phyloP scores from a whole-genome alignment of 1,140 invertebrate species.

The Acromyrmex heyeri region DNA sequence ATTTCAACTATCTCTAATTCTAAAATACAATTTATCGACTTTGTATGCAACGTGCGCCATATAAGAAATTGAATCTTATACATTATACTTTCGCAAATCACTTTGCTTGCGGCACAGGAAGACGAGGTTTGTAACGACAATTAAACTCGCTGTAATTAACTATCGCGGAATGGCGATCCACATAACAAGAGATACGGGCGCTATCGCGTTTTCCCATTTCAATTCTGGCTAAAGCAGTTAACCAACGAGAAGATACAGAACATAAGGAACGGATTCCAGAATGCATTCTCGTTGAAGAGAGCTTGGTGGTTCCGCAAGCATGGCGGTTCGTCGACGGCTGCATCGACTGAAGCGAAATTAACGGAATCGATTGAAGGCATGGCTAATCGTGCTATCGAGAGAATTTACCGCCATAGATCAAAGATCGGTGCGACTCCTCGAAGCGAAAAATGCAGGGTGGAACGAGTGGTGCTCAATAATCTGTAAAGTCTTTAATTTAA shows the following conservation, averaged over 20 bases:
- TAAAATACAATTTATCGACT: not conserved
- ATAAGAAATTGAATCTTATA: not conserved
- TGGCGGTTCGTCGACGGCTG: not conserved
- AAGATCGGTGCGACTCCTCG: slow-evolving; percentile 32
- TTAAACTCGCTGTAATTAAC: slow-evolving; percentile 22
- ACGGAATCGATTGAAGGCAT: not conserved
- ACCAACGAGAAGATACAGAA: not conserved
- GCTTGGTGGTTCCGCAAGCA: not conserved
- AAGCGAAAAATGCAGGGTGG: slow-evolving; percentile 43
- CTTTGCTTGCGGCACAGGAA: not conserved
- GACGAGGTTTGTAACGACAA: not conserved
- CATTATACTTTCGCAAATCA: slow-evolving; percentile 15
- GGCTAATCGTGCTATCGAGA: slow-evolving; percentile 7
- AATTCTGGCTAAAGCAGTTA: slow-evolving; percentile 2
- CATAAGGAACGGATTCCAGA: not conserved
- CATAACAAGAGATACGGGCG: slow-evolving; percentile 5
- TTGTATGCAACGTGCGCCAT: not conserved
- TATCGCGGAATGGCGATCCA: slow-evolving; percentile 5
- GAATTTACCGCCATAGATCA: slow-evolving; percentile 55
- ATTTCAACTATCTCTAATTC: not conserved
- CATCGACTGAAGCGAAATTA: not conserved
- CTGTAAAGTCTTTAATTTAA: slow-evolving; percentile 71
- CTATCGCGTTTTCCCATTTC: not conserved
- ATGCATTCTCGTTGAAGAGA: slow-evolving; percentile 2
- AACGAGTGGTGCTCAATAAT: slow-evolving; percentile 67